Base-by-base conservation (phyloP, 2,888 invertebrate genomes). In the Acanthacorydalis orientalis region DNA sequence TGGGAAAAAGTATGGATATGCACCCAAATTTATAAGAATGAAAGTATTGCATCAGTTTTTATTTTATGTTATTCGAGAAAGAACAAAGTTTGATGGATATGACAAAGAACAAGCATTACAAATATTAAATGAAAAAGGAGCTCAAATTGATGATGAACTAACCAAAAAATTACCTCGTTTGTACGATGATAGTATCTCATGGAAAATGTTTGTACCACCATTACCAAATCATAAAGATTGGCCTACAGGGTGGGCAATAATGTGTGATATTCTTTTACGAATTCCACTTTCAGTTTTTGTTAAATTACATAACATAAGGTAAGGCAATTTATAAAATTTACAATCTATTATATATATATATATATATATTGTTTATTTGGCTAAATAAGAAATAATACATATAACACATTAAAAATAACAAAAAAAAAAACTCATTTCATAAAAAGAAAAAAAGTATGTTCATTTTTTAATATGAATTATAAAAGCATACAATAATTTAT, bases 141-240 rank as follows among this genome's bases (percentile, higher is more conserved):
- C 60, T 7, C 48, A 52, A 31, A 23, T 68, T 1, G 59, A 63
- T 1, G 63, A 64, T 1, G 62, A 66, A 15, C 61, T 72, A 42
- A 53, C 64, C 7, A 56, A 64, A 1, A 67, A 73, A 49, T 60
- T 77, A 54, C 65, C 68, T 4, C 59, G 61, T 1, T 59, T 73
- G 41, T 77, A 74, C 49, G 68, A 63, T 35, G 66, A 65, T 4
- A 68, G 72, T 45, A 63, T 78, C 6, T 69, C 67, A 53, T 85
- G 83, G 82, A 79, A 76, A 59, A 80, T 79, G 64, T 85, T 84
- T 58, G 65, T 87, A 11, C 74, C 80, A 1, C 81, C 83, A 0
- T 57, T 85, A 41, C 77, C 77, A 0, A 56, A 60, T 41, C 76
- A 80, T 57, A 51, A 58, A 60, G 73, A 72, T 12, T 80, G 76